Evolutionary conservation across 1,140 invertebrate genomes (phyloP).

Genomic region (Achatina immaculata): DNA sequence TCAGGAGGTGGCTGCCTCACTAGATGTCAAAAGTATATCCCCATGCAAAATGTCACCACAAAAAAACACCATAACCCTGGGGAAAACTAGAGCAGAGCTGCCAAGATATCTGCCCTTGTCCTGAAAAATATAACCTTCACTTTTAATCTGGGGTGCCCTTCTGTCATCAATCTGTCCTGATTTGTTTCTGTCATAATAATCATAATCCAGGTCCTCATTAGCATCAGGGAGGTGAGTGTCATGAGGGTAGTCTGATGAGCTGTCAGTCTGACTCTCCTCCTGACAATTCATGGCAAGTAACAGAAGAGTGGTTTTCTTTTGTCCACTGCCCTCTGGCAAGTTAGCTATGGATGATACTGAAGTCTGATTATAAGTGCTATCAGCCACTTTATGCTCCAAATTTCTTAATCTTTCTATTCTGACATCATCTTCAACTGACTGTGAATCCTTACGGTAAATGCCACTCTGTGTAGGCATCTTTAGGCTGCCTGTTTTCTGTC

Average conservation of each 20-base stretch:
- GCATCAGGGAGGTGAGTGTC: not conserved
- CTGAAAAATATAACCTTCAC: not conserved
- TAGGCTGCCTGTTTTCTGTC: no score
- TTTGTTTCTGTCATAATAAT: not conserved
- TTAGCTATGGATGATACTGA: not conserved
- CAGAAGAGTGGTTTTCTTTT: not conserved
- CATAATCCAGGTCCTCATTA: not conserved
- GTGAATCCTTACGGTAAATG: no score
- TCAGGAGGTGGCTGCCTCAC: no score
- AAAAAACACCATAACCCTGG: no score
- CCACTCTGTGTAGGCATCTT: no score
- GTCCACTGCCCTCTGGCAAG: not conserved
- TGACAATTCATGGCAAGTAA: not conserved
- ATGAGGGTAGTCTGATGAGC: not conserved
- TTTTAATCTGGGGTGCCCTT: not conserved
- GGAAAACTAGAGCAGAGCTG: no score
- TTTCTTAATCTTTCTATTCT: no score
- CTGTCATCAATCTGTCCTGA: not conserved
- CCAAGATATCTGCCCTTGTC: not conserved
- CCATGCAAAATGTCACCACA: no score
- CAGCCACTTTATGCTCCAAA: no score
- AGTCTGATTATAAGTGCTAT: not conserved
- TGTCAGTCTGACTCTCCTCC: not conserved
- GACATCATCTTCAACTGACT: no score
- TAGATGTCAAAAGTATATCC: no score